A percentile compares a stretch with the other conserved stretches of the same genome.
Conservation (phyloP, 2,797 vertebrate genomes). For the Anguilla obscura region DNA sequence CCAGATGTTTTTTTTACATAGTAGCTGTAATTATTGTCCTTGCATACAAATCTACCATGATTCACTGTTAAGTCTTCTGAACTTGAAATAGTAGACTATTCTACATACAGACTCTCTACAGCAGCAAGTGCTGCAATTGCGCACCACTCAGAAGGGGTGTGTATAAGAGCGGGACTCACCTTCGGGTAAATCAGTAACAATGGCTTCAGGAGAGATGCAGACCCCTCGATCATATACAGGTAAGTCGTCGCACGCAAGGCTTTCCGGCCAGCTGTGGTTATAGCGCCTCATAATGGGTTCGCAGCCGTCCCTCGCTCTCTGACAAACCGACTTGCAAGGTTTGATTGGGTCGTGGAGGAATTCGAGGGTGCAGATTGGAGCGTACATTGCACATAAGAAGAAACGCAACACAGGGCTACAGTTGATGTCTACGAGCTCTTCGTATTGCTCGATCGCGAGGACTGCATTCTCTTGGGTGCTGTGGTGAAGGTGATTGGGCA, state of each 20-base stretch:
- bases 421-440: slow-evolving; percentile 73
- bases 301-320: slow-evolving; percentile 74
- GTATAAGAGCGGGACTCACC: slow-evolving; percentile 55
- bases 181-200: slow-evolving; percentile 74
- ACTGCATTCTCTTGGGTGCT: slow-evolving; percentile 81
- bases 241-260: slow-evolving; percentile 75
- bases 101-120: neutral
- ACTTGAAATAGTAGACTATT: neutral
- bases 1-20: neutral
- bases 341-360: slow-evolving; percentile 80
- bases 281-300: slow-evolving; percentile 77
- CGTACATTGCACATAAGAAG: slow-evolving; percentile 81
- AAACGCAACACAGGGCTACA: slow-evolving; percentile 76
- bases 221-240: slow-evolving; percentile 78
- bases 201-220: slow-evolving; percentile 79
- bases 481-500: slow-evolving; percentile 83
- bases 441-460: slow-evolving; percentile 78
- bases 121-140: neutral
- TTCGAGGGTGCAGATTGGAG: slow-evolving; percentile 77
- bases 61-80: neutral
- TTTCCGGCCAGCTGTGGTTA: slow-evolving; percentile 80
- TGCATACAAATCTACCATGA: neutral
- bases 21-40: neutral
- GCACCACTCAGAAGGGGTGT: neutral
- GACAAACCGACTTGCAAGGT: slow-evolving; percentile 77